A percentile compares a stretch with the other conserved stretches of the same genome.
Conservation (phyloP, 2,113 vertebrate species). For the Erinaceus europaeus region DNA sequence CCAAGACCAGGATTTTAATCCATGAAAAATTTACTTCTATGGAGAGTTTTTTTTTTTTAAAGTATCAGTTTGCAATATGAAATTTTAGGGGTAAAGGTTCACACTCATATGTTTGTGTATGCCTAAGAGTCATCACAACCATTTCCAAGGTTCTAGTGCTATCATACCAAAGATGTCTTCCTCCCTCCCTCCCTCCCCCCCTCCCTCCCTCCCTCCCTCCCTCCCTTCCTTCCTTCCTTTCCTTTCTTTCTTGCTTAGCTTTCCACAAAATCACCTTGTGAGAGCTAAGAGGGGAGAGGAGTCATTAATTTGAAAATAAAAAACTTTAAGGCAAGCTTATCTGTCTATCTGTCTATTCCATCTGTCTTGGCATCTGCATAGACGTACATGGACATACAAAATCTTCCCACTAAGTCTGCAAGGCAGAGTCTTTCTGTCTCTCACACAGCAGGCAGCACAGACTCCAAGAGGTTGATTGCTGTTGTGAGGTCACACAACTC, state of each 20-base stretch:
- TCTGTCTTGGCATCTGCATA: accelerated
- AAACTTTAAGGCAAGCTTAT: neutral
- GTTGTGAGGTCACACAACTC: neutral
- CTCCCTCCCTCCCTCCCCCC: too few relatives aligned
- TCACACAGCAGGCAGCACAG: neutral
- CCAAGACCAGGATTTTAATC: constrained; percentile 59
- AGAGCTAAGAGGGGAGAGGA: constrained; percentile 13
- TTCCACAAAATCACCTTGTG: constrained; percentile 47
- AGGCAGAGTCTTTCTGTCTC: neutral
- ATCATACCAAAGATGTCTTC: too few relatives aligned
- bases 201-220: too few relatives aligned
- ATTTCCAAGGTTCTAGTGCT: too few relatives aligned
- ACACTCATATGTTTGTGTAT: too few relatives aligned
- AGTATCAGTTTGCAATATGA: constrained; percentile 38
- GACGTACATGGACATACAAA: neutral
- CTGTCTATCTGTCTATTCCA: too few relatives aligned
- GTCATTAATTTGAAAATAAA: constrained; percentile 29
- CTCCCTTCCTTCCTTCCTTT: too few relatives aligned
- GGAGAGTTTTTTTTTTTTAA: constrained; percentile 63
- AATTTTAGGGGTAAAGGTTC: too few relatives aligned
- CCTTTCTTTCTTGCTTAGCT: constrained; percentile 59
- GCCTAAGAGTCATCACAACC: too few relatives aligned
- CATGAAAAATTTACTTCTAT: constrained; percentile 68
- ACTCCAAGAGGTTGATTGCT: neutral
- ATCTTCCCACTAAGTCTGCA: neutral